Evolutionary conservation across 1,140 invertebrate species (phyloP), one percentile per base, ranked within the genome.

Genomic region (Eumaeus atala): DNA sequence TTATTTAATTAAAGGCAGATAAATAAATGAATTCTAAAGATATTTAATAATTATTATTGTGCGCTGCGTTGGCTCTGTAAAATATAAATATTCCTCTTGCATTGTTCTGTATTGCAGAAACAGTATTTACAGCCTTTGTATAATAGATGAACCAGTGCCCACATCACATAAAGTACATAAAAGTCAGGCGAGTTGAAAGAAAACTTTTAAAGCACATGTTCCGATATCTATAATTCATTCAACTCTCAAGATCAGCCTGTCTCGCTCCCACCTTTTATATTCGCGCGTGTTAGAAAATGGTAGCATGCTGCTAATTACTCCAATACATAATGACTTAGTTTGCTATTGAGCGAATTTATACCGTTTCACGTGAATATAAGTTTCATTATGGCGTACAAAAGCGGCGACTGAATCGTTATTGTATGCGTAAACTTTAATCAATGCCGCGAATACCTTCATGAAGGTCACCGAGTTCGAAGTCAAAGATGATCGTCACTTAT

Each of bases 371-470:
- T 36, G 28, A 10, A 0, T 5, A 37, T 72, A 69, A 66, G 51
- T 51, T 54, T 61, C 61, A 63, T 54, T 70, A 62, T 75, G 52
- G 58, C 51, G 49, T 50, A 48, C 51, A 53, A 38, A 38, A 36
- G 42, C 48, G 54, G 49, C 54, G 59, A 53, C 54, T 72, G 69
- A 77, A 82, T 77, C 71, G 56, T 64, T 74, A 77, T 82, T 84
- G 74, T 81, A 77, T 81, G 74, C 71, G 70, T 78, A 79, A 77
- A 77, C 72, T 81, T 81, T 74, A 81, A 81, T 82, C 78, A 79
- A 82, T 84, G 77, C 71, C 76, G 77, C 70, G 67, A 67, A 63
- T 83, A 71, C 61, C 60, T 61, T 63, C 65, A 58, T 56, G 72
- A 85, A 82, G 81, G 81, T 82, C 76, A 66, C 54, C 64, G 56